These are phyloP conservation scores for Cheumatopsyche charites DNA, from an alignment of 1,140 invertebrate species.

Conservation along the genomic window DNA sequence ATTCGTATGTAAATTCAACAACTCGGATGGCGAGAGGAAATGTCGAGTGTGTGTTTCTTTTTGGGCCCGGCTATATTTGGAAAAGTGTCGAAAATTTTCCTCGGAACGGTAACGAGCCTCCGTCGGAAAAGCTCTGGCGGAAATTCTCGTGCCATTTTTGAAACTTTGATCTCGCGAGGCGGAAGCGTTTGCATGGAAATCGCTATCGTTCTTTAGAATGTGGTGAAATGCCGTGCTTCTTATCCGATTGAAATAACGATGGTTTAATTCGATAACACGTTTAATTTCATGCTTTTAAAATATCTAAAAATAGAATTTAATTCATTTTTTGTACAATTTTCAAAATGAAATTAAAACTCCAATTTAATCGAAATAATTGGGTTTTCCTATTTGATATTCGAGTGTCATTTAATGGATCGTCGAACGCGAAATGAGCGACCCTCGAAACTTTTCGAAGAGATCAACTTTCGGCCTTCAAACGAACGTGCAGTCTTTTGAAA, in stretches of 20 bases:
- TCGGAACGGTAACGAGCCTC: background rate
- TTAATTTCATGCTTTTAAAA: no score
- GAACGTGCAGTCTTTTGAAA: no score
- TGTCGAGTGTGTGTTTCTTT: constrained; percentile 13
- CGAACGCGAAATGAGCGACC: constrained; percentile 14
- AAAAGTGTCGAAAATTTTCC: constrained; percentile 1
- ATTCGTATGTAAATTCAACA: constrained; percentile 35
- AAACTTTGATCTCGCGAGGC: constrained; percentile 2
- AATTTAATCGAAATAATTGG: no score
- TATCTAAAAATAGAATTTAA: no score
- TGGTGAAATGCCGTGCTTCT: no score
- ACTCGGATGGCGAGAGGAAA: background rate
- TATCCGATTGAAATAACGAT: no score
- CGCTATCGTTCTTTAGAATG: no score
- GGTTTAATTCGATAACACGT: no score
- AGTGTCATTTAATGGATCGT: constrained; percentile 21
- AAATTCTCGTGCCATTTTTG: constrained; percentile 1
- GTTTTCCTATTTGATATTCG: constrained; percentile 14
- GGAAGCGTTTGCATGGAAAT: background rate
- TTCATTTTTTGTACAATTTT: no score
- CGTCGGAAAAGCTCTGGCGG: background rate
- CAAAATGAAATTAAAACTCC: no score
- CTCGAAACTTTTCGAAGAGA: constrained; percentile 4
- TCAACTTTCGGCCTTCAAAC: background rate
- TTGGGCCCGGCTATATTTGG: background rate